These are phyloP conservation scores for Pocillopora grandis DNA, from an alignment of 92 coral and sea anemone genomes.

Conservation along the genomic window DNA sequence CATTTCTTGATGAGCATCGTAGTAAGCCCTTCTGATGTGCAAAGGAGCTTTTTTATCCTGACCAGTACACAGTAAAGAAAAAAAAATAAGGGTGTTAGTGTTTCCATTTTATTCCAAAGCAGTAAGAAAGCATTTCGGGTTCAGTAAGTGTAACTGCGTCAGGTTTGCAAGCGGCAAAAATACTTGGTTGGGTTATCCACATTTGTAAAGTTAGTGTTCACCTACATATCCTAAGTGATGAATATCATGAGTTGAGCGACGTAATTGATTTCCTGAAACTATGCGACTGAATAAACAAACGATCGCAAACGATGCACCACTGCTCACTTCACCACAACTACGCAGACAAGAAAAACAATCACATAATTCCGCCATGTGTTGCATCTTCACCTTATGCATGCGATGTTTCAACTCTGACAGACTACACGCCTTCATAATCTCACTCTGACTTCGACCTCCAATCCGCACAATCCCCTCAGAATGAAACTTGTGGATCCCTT, in stretches of 20 bases:
- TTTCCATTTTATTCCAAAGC: too few relatives aligned
- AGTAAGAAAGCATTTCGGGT: too few relatives aligned
- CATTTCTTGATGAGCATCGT: constrained; percentile 67
- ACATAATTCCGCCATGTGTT: neutral
- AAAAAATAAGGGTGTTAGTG: neutral
- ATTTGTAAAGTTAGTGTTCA: too few relatives aligned
- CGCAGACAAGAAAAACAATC: neutral
- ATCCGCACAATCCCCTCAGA: constrained; percentile 83
- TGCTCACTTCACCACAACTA: too few relatives aligned
- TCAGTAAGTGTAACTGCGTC: too few relatives aligned
- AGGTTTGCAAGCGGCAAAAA: too few relatives aligned
- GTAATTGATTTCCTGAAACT: too few relatives aligned
- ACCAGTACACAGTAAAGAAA: neutral
- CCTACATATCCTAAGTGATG: too few relatives aligned
- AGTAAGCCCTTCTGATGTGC: constrained; percentile 67
- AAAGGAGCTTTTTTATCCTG: constrained; percentile 56
- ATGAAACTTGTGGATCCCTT: constrained; percentile 87
- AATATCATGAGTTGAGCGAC: too few relatives aligned
- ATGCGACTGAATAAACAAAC: neutral
- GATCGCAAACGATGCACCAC: neutral
- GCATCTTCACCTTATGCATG: constrained; percentile 50
- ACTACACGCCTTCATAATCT: constrained; percentile 63
- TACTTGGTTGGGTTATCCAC: too few relatives aligned
- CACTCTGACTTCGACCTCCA: constrained; percentile 94
- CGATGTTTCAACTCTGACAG: constrained; percentile 66